Evolutionary conservation across 2,888 invertebrate species (phyloP).

Genomic region (Frankliniella fusca): DNA sequence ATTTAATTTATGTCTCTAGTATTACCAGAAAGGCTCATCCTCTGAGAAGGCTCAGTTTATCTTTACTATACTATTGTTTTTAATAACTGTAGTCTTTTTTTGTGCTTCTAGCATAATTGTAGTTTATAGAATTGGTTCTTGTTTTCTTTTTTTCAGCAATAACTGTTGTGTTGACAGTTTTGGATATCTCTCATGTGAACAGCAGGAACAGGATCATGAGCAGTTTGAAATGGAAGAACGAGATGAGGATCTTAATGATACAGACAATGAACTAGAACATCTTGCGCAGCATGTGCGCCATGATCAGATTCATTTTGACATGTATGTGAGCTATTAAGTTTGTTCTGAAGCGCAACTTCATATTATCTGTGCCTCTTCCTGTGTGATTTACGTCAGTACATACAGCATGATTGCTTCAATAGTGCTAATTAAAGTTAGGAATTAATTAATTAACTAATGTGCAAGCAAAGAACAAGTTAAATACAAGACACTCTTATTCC

Average conservation of each 20-base stretch:
- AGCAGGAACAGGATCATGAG: slow-evolving; percentile 21
- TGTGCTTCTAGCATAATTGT: background rate
- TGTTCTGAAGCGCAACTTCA: background rate
- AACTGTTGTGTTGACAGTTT: slow-evolving; percentile 24
- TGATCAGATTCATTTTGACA: background rate
- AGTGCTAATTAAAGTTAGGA: no score
- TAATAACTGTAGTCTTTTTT: background rate
- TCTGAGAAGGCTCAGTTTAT: background rate
- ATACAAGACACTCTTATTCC: no score
- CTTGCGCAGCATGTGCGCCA: slow-evolving; percentile 24
- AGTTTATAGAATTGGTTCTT: slow-evolving; percentile 21
- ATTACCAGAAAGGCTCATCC: no score
- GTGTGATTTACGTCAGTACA: background rate
- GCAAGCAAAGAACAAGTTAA: no score
- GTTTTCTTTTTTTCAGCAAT: slow-evolving; percentile 23
- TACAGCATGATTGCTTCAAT: background rate
- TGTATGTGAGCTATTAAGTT: background rate
- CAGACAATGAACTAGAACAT: slow-evolving; percentile 7
- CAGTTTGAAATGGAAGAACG: slow-evolving; percentile 11
- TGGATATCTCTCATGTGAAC: slow-evolving; percentile 21
- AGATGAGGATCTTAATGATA: background rate
- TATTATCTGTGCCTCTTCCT: background rate
- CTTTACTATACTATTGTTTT: background rate
- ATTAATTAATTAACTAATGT: no score
- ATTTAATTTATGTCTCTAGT: no score